Base-by-base conservation (phyloP, 2,888 invertebrate genomes). In the Sialis lutaria region DNA sequence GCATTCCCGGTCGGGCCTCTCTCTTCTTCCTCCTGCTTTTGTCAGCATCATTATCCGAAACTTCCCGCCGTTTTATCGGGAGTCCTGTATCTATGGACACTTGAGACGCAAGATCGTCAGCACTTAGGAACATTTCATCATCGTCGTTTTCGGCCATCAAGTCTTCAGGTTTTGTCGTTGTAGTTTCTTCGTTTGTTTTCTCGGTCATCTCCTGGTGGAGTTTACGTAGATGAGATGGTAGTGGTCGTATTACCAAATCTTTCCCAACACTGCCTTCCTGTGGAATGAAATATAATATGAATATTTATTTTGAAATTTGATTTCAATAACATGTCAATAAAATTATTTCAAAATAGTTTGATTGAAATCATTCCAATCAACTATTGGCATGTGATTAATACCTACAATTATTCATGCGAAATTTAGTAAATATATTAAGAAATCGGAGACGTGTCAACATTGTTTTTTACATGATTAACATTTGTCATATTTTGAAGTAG, bases 261-360 rank as follows among this genome's bases (percentile, higher is more conserved):
- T 85, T 78, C 52, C 92, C 92, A 54, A 93, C 88, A 56, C 89
- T 89, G 55, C 92, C 92, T 67, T 92, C 89, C 91, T 92, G 72
- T 51, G 56, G 56, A 44, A 13, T n/a, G 42, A 46, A 45, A 45
- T n/a, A 34, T 31, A 39, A 6, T 33, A 32, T 33, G 10, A n/a
- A 30, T 33, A 32, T 12, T n/a, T 33, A 6, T 32, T 35, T 35
- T 35, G 8, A 8, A 9, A 35, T 35, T 35, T 35, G 8, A 3
- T 35, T 35, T 35, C 8, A 35, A 35, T 35, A 35, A 35, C 8
- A 35, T 35, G 8, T 9, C 35, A 35, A 22, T 22, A 22, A 22
- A 22, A 22, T 22, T 22, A 22, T 22, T 22, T 22, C 22, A 22
- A 22, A 22, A 22, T 22, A 22, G 22, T 22, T 22, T 22, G 22